Conservation (phyloP, 2,797 vertebrate genomes). For the Microctenopoma steveboyesi region DNA sequence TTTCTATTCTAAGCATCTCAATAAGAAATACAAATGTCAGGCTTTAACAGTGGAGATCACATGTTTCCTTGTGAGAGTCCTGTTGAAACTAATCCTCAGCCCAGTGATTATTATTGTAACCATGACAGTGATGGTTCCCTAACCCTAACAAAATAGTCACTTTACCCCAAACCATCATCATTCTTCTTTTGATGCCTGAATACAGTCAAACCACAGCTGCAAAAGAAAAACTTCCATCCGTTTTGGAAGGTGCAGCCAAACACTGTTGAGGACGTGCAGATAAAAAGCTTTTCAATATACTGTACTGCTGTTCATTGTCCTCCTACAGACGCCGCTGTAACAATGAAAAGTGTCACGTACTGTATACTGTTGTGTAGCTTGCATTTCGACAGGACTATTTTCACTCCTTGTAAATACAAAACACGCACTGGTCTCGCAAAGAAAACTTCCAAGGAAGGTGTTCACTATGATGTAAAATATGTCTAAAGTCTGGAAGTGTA, state of each 20-base stretch:
- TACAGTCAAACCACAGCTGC: no score
- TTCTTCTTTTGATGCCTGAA: background rate
- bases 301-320: no score
- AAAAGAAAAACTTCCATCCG: background rate
- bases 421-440: background rate
- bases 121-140: background rate
- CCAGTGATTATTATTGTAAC: background rate
- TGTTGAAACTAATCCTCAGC: background rate
- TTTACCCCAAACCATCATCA: no score
- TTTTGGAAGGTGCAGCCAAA: background rate
- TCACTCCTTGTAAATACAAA: background rate
- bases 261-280: background rate
- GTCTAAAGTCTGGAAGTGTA: conserved; percentile 30
- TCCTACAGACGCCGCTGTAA: no score
- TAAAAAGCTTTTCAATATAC: background rate
- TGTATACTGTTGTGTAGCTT: background rate
- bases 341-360: background rate
- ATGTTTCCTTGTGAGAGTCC: background rate
- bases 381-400: background rate
- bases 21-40: background rate
- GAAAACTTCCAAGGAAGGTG: conserved; percentile 3
- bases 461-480: background rate
- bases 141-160: background rate
- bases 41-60: background rate
- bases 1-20: no score